A percentile compares a stretch with the other conserved stretches of the same genome.
These are phyloP conservation scores for Acrocephalus scirpaceus DNA, from an alignment of 2,797 vertebrate species.

Conservation along the genomic window DNA sequence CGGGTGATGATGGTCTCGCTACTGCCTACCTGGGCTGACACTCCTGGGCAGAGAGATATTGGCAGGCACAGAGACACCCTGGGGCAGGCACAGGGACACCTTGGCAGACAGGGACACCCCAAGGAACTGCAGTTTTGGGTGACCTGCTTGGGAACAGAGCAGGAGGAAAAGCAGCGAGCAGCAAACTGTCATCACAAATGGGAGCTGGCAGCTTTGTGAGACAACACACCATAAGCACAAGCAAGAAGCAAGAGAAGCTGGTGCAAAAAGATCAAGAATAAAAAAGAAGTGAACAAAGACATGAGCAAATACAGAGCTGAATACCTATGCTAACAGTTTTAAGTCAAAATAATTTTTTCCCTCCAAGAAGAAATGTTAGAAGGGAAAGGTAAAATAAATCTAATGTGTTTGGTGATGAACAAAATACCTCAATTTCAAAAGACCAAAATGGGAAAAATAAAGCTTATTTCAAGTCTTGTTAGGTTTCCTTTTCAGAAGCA, in stretches of 20 bases:
- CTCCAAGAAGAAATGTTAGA: not conserved
- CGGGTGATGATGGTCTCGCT: not conserved
- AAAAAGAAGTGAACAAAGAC: not conserved
- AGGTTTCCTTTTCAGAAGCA: not conserved
- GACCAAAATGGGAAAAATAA: not conserved
- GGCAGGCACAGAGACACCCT: not conserved
- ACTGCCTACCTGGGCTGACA: not conserved
- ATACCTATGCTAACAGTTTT: not conserved
- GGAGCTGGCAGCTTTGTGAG: not conserved
- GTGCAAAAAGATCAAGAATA: not conserved
- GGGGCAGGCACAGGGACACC: not conserved
- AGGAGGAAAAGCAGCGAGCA: not conserved
- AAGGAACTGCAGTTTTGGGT: accelerated
- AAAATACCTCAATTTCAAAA: not conserved
- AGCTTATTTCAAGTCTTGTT: not conserved
- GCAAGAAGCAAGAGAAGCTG: not conserved
- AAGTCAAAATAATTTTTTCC: not conserved
- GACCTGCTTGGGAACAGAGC: not conserved
- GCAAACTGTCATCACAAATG: accelerated
- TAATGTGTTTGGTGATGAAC: not conserved
- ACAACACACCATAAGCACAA: not conserved
- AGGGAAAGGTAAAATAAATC: not conserved
- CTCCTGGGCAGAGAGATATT: not conserved
- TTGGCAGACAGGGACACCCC: not conserved
- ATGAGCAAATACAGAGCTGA: not conserved